These are phyloP conservation scores for Ficedula albicollis DNA, from an alignment of 2,797 vertebrate species.

Conservation along the genomic window DNA sequence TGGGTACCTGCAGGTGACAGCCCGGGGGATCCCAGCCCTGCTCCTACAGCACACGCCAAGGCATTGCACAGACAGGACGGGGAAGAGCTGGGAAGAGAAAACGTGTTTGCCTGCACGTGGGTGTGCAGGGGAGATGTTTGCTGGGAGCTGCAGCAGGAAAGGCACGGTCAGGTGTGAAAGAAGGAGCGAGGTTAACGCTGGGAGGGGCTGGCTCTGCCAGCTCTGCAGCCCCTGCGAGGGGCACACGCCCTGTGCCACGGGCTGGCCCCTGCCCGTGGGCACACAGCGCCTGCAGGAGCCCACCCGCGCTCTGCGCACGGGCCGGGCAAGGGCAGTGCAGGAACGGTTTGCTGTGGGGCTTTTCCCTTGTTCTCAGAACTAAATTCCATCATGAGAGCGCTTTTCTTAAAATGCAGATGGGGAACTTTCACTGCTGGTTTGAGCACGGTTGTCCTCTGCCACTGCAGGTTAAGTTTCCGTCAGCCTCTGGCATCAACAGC, in stretches of 20 bases:
- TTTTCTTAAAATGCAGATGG: neutral
- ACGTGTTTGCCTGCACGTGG: rapidly evolving
- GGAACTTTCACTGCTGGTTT: neutral
- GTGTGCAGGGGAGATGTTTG: neutral
- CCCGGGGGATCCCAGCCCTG: neutral
- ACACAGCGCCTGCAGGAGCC: neutral
- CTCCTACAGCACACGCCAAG: neutral
- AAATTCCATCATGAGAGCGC: neutral
- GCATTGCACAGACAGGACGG: neutral
- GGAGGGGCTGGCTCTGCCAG: neutral
- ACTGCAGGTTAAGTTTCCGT: neutral
- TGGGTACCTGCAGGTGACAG: neutral
- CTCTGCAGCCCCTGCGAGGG: neutral
- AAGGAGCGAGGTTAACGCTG: neutral
- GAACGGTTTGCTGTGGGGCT: neutral
- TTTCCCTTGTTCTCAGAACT: neutral
- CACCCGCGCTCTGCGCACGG: rapidly evolving
- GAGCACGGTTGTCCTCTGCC: neutral
- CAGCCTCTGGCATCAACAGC: neutral
- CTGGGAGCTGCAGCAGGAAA: neutral
- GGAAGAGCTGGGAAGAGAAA: neutral
- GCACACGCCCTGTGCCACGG: neutral
- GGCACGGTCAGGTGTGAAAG: neutral
- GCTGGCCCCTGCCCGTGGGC: neutral
- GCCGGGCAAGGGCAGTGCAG: neutral